Evolutionary conservation across 2,888 invertebrate species (phyloP), one percentile per base, ranked within the genome.

Genomic region (Pyrrhosoma nymphula): DNA sequence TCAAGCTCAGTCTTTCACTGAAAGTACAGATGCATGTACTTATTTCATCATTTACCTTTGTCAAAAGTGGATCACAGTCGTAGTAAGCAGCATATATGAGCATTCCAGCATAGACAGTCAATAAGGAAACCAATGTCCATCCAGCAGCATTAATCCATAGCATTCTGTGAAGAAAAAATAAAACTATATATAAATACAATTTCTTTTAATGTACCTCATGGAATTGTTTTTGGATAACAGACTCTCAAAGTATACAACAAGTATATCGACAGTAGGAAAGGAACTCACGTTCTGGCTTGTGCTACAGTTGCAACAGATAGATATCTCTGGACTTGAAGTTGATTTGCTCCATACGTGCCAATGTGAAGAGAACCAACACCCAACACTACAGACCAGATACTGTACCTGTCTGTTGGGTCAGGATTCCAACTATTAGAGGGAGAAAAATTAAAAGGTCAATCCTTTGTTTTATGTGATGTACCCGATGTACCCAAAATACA

Each of bases 261-360:
- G 8, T 8, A 89, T n/a, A 55, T 4, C 12, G 12, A 30, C 88
- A 56, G 89, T 89, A 56, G 8, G 18, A 20, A 63, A 88, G 69
- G 20, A 56, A 95, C 96, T 96, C 96, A 97, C 97, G 96, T 96
- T 96, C 96, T 96, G 47, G 97, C 97, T 95, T 97, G 96, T 89
- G 96, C 96, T 56, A 97, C 96, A 6, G 97, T 96, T 8, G 97
- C 96, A 63, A 97, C 97, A 20, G 97, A 97, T 26, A 97, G 96
- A 95, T 97, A 97, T 95, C 97, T 96, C 96, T 97, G 97, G 16
- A 97, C 97, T 96, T 97, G 97, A 56, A 97, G 96, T 96, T 97
- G 97, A 96, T 97, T 97, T 91, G 97, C 97, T 88, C 97, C 97
- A 96, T 97, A 97, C 89, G 97, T 97, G 10, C 96, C 96, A 95